Percentiles rank a stretch among this genome's conserved stretches.
Conservation (phyloP, 2,888 invertebrate species). For the Melanostoma mellinum region DNA sequence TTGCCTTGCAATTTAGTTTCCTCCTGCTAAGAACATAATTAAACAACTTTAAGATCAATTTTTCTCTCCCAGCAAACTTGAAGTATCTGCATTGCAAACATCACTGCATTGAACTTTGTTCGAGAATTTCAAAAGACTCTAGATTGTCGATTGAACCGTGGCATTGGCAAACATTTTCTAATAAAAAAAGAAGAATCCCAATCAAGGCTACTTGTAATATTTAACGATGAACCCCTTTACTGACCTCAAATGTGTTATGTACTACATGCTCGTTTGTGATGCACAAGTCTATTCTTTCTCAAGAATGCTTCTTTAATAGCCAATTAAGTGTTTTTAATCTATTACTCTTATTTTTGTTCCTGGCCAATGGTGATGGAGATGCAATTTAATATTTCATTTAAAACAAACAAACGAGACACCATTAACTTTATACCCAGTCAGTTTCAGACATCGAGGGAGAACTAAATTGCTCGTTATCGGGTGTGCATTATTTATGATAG, state of each 20-base stretch:
- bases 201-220: conserved; percentile 6
- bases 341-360: not conserved
- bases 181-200: too few species aligned
- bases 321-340: conserved; percentile 37
- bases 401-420: conserved; percentile 21
- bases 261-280: not conserved
- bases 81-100: too few species aligned
- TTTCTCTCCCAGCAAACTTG: too few species aligned
- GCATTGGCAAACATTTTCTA: too few species aligned
- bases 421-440: conserved; percentile 36
- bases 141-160: too few species aligned
- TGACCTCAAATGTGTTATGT: not conserved
- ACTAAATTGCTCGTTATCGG: conserved; percentile 35
- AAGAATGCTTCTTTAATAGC: conserved; percentile 13
- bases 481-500: conserved; percentile 34
- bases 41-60: too few species aligned
- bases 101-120: too few species aligned
- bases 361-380: not conserved
- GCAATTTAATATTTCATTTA: conserved; percentile 14
- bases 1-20: too few species aligned
- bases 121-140: too few species aligned
- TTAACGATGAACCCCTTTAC: not conserved
- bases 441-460: not conserved
- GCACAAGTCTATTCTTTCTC: conserved; percentile 7
- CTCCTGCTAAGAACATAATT: too few species aligned